Conservation (phyloP, 2,113 vertebrate species). For the Vulpes vulpes region DNA sequence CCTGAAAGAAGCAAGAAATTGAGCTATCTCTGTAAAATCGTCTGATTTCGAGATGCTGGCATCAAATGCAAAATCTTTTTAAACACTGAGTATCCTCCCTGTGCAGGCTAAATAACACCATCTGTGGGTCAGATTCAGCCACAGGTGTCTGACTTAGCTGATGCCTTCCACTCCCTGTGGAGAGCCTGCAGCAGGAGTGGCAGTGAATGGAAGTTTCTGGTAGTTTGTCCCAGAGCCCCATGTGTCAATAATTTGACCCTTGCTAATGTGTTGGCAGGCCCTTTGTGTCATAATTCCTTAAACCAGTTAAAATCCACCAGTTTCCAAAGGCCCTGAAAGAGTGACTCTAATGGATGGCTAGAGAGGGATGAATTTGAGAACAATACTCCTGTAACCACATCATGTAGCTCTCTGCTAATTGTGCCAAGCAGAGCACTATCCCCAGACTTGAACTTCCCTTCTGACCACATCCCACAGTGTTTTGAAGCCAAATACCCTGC, state of each 20-base stretch:
- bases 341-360: background rate
- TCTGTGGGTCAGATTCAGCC: background rate
- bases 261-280: background rate
- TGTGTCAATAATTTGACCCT: background rate
- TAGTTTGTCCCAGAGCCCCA: background rate
- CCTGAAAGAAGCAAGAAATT: background rate
- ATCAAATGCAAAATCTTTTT: background rate
- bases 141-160: background rate
- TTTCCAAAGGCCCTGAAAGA: background rate
- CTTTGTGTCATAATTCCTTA: background rate
- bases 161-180: accelerated
- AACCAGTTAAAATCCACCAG: background rate
- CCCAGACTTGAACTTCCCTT: background rate
- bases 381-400: background rate
- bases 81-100: background rate
- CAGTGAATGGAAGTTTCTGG: background rate
- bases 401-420: background rate
- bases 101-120: background rate
- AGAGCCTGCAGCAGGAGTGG: background rate
- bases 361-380: background rate
- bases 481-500: background rate
- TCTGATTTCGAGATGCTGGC: background rate
- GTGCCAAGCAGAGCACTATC: background rate
- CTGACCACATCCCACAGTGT: accelerated
- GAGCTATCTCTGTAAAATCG: background rate